These are phyloP conservation scores for Gila robusta DNA, from an alignment of 2,797 vertebrate species.

Conservation along the genomic window DNA sequence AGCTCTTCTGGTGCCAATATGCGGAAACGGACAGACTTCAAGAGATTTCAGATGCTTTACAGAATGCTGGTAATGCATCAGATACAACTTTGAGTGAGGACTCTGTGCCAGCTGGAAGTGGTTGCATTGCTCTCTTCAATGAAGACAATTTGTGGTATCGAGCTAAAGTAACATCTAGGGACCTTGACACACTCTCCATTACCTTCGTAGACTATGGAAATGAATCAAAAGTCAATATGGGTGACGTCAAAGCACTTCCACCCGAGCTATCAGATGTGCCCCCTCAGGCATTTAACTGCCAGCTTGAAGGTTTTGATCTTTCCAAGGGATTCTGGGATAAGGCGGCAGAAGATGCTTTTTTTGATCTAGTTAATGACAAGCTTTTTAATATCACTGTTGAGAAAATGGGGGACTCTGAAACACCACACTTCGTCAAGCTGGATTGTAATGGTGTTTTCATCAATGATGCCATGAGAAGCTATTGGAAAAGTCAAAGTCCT, in stretches of 20 bases:
- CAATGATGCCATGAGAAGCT: slow-evolving; percentile 82
- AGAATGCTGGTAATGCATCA: slow-evolving; percentile 69
- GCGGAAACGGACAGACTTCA: slow-evolving; percentile 75
- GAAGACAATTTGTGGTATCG: slow-evolving; percentile 88
- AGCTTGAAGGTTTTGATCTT: slow-evolving; percentile 83
- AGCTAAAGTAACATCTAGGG: slow-evolving; percentile 77
- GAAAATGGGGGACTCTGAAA: slow-evolving; percentile 65
- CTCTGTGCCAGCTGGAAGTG: slow-evolving; percentile 74
- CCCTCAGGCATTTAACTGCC: slow-evolving; percentile 87
- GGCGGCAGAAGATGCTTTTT: slow-evolving; percentile 79
- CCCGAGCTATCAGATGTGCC: slow-evolving; percentile 75
- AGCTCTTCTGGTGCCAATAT: slow-evolving; percentile 89
- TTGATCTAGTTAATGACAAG: slow-evolving; percentile 75
- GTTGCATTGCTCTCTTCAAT: slow-evolving; percentile 82
- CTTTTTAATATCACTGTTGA: slow-evolving; percentile 80
- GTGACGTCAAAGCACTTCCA: slow-evolving; percentile 79
- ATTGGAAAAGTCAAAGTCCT: slow-evolving; percentile 67
- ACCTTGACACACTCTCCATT: slow-evolving; percentile 71
- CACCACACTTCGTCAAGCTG: slow-evolving; percentile 79
- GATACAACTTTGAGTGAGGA: slow-evolving; percentile 43
- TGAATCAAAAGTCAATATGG: slow-evolving; percentile 72
- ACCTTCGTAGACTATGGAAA: slow-evolving; percentile 92
- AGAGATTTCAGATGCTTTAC: slow-evolving; percentile 76
- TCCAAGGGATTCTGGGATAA: slow-evolving; percentile 81
- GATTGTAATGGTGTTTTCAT: slow-evolving; percentile 78